Evolutionary conservation across 2,113 vertebrate genomes (phyloP), one percentile per base, ranked within the genome.

Genomic region (Psittacula cyanocephala): DNA sequence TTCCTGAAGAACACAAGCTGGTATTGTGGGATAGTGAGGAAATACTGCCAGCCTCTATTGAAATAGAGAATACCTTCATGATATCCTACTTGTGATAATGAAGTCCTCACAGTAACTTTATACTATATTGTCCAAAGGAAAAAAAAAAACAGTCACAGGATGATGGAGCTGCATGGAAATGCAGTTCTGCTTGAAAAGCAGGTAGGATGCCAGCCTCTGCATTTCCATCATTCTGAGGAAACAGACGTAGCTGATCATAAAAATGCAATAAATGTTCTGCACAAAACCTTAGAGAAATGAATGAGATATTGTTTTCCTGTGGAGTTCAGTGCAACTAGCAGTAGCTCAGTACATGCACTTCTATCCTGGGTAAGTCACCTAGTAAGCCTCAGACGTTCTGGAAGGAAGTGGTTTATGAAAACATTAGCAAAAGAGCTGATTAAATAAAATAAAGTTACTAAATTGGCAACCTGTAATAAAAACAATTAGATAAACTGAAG

Each of bases 361-460:
- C 67, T n/a, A 2, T 10, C 5, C 41, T 77, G 46, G 18, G 31
- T 70, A 47, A 55, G 11, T 47, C 90, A n/a, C 60, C 15, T 43
- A 35, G 27, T 47, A 50, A 71, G 44, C 44, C 27, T 81, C 81
- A 81, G 64, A 68, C 2, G 1, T 62, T 72, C 62, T 81, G 74
- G 31, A 86, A 70, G 63, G 63, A 95, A 88, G 25, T 35, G 25
- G 68, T 84, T 65, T 33, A 72, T 39, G 44, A 84, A 92, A 94
- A 91, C 75, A 91, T 41, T 85, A 77, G 44, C 69, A 87, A 93
- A 95, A 17, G 39, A 91, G 41, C 39, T 89, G 74, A 82, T 80
- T 94, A 84, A 88, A 86, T 68, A 75, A 60, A 79, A 52, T 71
- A 89, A 92, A 68, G 35, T 81, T 89, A 92, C 65, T 89, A 68